Evolutionary conservation across 2,888 invertebrate species (phyloP).

Genomic region (Pasiphila rectangulata): DNA sequence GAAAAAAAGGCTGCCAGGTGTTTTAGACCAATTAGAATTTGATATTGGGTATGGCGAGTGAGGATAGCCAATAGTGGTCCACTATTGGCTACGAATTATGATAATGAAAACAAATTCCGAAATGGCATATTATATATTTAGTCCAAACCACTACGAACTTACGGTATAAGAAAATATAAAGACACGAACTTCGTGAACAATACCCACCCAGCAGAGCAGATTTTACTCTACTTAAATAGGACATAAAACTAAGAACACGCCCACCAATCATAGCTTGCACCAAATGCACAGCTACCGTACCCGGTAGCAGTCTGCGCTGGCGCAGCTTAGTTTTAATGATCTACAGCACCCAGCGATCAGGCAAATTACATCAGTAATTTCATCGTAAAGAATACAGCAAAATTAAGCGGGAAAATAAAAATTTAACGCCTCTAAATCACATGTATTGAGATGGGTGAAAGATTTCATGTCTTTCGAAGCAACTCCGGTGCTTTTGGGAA

Average conservation of each 20-base stretch:
- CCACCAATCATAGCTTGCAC: slow-evolving; percentile 25
- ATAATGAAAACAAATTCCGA: too few species aligned
- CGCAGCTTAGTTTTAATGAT: slow-evolving; percentile 42
- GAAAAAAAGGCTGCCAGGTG: too few species aligned
- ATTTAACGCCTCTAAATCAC: slow-evolving; percentile 26
- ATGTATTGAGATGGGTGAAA: slow-evolving; percentile 6
- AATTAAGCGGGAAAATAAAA: slow-evolving; percentile 27
- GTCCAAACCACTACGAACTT: too few species aligned
- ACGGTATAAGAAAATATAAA: background rate
- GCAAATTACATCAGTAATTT: slow-evolving; percentile 44
- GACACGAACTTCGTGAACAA: too few species aligned
- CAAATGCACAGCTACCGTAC: slow-evolving; percentile 28
- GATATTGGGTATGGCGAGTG: too few species aligned
- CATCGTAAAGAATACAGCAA: slow-evolving; percentile 36
- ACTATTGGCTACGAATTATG: too few species aligned
- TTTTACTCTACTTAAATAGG: slow-evolving; percentile 4
- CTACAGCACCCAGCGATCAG: slow-evolving; percentile 40
- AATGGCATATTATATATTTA: too few species aligned
- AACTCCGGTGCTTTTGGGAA: slow-evolving; percentile 6
- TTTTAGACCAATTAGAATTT: too few species aligned
- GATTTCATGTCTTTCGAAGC: background rate
- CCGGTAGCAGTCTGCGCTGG: slow-evolving; percentile 44
- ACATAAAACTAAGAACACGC: slow-evolving; percentile 13
- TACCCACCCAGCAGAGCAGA: background rate
- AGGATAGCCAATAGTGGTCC: too few species aligned